Conservation (phyloP, 1,140 invertebrate genomes). For the Polyergus mexicanus region DNA sequence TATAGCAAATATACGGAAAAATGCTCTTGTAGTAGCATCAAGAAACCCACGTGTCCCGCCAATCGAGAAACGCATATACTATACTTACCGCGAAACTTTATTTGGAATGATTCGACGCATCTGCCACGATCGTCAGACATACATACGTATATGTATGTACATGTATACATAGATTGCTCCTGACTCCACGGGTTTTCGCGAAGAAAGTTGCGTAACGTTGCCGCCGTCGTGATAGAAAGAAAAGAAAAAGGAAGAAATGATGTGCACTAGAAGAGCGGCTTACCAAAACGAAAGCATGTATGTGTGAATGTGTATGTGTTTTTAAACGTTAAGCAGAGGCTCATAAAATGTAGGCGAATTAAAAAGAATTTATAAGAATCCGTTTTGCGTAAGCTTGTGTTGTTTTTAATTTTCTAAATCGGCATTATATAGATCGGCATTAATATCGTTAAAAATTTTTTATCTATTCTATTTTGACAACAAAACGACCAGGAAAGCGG, state of each 20-base stretch:
- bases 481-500: background rate
- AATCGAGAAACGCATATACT: background rate
- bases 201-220: constrained; percentile 38
- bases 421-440: background rate
- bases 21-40: background rate
- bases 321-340: constrained; percentile 55
- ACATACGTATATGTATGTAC: constrained; percentile 68
- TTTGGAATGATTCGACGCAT: constrained; percentile 69
- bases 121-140: constrained; percentile 47
- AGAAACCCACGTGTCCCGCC: background rate
- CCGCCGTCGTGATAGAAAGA: constrained; percentile 4
- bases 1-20: constrained; percentile 32
- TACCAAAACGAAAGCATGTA: constrained; percentile 62
- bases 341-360: constrained; percentile 21
- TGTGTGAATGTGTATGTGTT: background rate
- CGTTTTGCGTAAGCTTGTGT: background rate
- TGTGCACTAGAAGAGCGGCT: constrained; percentile 54
- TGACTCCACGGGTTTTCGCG: constrained; percentile 41
- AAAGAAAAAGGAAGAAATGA: constrained; percentile 31
- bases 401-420: background rate
- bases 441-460: background rate
- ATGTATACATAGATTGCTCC: constrained; percentile 69
- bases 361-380: constrained; percentile 12
- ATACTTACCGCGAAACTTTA: constrained; percentile 45
- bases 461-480: background rate